Base-by-base conservation (phyloP, 1,140 invertebrate species). In the Pogonognathellus flavescens region DNA sequence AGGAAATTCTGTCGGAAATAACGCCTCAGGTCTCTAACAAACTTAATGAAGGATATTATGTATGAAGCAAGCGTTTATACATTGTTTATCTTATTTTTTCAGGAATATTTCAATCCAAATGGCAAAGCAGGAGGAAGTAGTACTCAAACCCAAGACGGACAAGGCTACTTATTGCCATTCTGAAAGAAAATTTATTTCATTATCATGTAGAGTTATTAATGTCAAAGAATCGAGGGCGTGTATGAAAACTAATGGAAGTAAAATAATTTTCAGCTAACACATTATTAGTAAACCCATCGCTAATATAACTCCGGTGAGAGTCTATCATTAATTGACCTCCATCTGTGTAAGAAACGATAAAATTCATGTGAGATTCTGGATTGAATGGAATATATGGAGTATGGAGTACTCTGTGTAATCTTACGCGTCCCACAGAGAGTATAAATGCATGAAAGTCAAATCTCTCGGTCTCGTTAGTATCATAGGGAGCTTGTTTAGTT, bases 41-140 rank as follows among this genome's bases (percentile, higher is more conserved):
- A 20, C 6, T 60, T 60, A 60, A 13, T 53, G 7, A 8, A 7
- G 52, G 52, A 53, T 53, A 53, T 8, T 53, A 53, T 8, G 7
- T 7, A 13, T 53, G 52, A 8, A 11, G n/a, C 4, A 20, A 13
- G 13, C 2, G 20, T 31, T 66, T n/a, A 4, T 20, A 31, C n/a
- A n/a, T n/a, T n/a, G n/a, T n/a, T n/a, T n/a, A n/a, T n/a, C n/a
- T n/a, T n/a, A 72, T 49, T 49, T 13, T 41, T 49, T 14, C 14
- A 72, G 66, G 66, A 72, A 0, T 72, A 72, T 72, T 72, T 72
- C 66, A 16, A 31, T 41, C 66, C 31, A 16, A 41, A 49, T 11
- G 31, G 41, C 25, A 3, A 2, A 16, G 22, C 25, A 25, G 66
- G 31, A 41, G 0, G 18, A 49, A 72, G 66, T 49, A 62, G 11